Evolutionary conservation across 2,888 invertebrate genomes (phyloP), one percentile per base, ranked within the genome.

Genomic region (Epistrophe eligans): DNA sequence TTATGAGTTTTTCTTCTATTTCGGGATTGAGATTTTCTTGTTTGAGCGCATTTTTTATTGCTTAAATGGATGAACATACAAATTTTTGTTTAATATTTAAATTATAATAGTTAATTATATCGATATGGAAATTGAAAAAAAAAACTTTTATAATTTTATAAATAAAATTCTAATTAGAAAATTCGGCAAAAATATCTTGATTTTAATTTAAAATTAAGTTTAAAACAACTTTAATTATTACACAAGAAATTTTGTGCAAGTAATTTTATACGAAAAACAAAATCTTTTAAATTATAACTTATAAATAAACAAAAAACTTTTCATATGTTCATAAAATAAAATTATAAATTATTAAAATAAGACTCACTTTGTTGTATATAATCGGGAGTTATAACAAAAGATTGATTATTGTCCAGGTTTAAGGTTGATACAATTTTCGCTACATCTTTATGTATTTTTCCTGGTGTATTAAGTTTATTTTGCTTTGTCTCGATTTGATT

Each of bases 311-410:
- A 45, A 45, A 45, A n/a, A 45, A 7, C 1, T 17, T 4, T 45
- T n/a, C n/a, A 2, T 45, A 45, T 45, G 8, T 45, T 17, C 45
- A 45, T 48, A 17, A 48, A 48, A n/a, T 8, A 10, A 48, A 8
- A 10, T 9, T 4, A 15, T 11, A 17, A 17, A n/a, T n/a, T n/a
- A n/a, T 2, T 10, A 0, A 48, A 57, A 24, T n/a, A 35, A 58
- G 24, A 77, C 96, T 95, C 94, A 97, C 98, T 98, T 95, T 98
- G 98, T 92, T 98, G 98, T 90, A 98, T 97, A 91, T 98, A 98
- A 93, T 98, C 97, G 74, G 97, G 97, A 15, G 98, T 98, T 85
- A 98, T 95, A 89, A 97, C 96, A 93, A 98, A 98, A 93, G 97
- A 90, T 73, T 90, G 67, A 50, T 67, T 89, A 28, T 90, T 88